A percentile compares a stretch with the other conserved stretches of the same genome.
phyloP scores from a whole-genome alignment of 2,113 vertebrate genomes.

The Choloepus hoffmanni region DNA sequence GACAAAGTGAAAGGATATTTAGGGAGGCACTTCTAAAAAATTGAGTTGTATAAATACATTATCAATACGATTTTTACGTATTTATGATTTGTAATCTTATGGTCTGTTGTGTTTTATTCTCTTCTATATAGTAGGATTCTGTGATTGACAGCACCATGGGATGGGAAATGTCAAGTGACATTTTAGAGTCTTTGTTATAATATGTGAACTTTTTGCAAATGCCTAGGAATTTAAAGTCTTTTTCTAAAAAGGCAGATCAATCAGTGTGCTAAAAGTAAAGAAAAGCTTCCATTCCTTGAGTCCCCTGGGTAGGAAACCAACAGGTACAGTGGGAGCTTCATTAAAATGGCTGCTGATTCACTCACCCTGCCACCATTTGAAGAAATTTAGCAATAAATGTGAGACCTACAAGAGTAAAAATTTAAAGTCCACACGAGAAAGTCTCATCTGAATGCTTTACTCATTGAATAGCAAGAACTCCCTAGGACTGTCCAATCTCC shows the following conservation, averaged over 20 bases:
- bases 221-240: background rate
- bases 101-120: background rate
- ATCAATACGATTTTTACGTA: background rate
- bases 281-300: background rate
- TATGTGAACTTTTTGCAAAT: background rate
- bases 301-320: background rate
- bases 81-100: background rate
- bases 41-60: background rate
- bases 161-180: background rate
- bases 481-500: background rate
- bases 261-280: fast-evolving
- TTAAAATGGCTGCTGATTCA: background rate
- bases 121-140: background rate
- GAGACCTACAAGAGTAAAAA: background rate
- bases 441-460: background rate
- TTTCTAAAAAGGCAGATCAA: background rate
- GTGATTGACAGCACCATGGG: background rate
- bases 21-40: background rate
- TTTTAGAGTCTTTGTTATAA: conserved; percentile 32
- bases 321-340: background rate
- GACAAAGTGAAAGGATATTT: background rate
- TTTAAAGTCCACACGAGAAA: background rate
- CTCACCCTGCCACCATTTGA: background rate
- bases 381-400: background rate
- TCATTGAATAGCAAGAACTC: background rate